Conservation (phyloP, 2,113 vertebrate genomes). For the Antennarius striatus region DNA sequence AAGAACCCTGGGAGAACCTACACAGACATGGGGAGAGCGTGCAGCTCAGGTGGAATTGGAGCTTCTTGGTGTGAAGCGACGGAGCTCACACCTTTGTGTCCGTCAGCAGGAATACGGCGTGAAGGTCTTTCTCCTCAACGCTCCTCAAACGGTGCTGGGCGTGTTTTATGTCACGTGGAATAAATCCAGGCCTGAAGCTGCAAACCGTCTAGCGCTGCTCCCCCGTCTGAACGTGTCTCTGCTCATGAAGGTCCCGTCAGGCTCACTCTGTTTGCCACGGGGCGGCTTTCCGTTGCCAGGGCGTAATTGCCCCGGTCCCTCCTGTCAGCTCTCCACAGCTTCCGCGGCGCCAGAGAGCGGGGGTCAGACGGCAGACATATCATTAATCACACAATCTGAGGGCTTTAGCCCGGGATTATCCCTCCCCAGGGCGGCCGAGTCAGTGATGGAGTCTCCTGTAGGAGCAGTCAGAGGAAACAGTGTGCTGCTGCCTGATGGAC, state of each 20-base stretch:
- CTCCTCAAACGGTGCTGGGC: no score
- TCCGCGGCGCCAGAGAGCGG: conserved; percentile 59
- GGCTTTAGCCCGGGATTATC: conserved; percentile 72
- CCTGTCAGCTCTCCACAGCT: conserved; percentile 57
- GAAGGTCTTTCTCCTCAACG: no score
- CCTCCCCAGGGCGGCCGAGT: conserved; percentile 44
- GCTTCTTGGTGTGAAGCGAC: no score
- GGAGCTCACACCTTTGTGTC: no score
- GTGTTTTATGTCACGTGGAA: no score
- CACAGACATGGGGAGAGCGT: no score
- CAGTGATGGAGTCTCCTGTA: conserved; percentile 49
- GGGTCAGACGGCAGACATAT: conserved; percentile 67
- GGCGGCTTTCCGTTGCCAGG: conserved; percentile 61
- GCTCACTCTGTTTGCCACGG: conserved; percentile 51
- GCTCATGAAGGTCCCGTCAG: conserved; percentile 64
- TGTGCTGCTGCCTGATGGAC: conserved; percentile 62
- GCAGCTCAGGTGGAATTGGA: no score
- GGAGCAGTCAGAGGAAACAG: conserved; percentile 58
- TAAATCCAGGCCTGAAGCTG: no score
- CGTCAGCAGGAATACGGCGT: no score
- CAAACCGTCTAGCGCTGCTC: no score
- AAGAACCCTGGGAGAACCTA: no score
- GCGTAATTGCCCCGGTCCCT: conserved; percentile 68
- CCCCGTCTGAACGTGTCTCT: conserved; percentile 29
- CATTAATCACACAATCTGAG: conserved; percentile 73